A percentile compares a stretch with the other conserved stretches of the same genome.
phyloP scores from a whole-genome alignment of 2,888 invertebrate species.

The Pocota personata region DNA sequence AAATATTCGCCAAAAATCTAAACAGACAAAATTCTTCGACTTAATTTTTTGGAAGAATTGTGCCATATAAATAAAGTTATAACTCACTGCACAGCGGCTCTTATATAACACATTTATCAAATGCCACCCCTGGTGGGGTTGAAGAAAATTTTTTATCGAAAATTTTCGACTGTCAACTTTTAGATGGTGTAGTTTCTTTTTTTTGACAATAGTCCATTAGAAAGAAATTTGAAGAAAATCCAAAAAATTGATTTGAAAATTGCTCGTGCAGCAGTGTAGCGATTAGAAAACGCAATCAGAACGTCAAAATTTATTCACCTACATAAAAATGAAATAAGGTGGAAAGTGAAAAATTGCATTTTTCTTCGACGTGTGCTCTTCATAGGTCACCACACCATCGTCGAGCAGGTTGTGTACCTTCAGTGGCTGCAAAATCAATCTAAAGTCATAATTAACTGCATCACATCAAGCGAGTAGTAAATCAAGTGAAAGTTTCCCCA shows the following conservation, averaged over 20 bases:
- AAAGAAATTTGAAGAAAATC: constrained; percentile 63
- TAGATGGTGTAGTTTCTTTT: constrained; percentile 71
- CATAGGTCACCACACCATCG: constrained; percentile 38
- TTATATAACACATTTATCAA: neutral
- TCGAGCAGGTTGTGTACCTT: constrained; percentile 63
- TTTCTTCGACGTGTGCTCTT: constrained; percentile 38
- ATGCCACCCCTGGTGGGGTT: constrained; percentile 34
- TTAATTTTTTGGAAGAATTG: no score
- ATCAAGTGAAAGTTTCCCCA: constrained; percentile 55
- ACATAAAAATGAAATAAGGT: constrained; percentile 53
- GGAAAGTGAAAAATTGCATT: constrained; percentile 37
- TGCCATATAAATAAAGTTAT: no score
- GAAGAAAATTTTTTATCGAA: constrained; percentile 42
- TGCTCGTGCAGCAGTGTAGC: neutral
- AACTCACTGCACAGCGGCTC: constrained; percentile 14
- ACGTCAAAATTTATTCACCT: neutral
- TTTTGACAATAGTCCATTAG: constrained; percentile 70
- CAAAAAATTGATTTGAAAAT: constrained; percentile 41
- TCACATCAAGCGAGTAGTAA: constrained; percentile 26
- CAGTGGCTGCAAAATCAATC: constrained; percentile 20
- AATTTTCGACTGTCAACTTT: constrained; percentile 49
- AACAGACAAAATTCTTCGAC: no score
- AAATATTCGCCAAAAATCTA: no score
- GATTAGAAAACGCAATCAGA: constrained; percentile 14
- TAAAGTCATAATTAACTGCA: constrained; percentile 13